phyloP scores from a whole-genome alignment of 2,113 vertebrate species.

The Phylloscopus whistleri region DNA sequence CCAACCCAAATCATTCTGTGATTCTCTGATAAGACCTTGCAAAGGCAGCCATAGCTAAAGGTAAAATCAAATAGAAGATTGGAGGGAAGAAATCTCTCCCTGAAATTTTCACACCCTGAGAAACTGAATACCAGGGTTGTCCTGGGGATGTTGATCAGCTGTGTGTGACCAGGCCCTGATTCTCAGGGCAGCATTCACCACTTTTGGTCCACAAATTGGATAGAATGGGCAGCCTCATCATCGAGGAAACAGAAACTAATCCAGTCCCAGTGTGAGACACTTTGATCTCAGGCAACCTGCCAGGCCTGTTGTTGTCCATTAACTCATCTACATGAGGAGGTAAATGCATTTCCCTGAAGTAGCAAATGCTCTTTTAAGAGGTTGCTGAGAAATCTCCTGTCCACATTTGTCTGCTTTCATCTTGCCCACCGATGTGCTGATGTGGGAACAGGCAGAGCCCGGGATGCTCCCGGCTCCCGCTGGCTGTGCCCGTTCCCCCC shows the following conservation, averaged over 20 bases:
- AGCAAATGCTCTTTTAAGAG: slow-evolving; percentile 33
- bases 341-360: neutral
- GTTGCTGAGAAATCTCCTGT: neutral
- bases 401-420: neutral
- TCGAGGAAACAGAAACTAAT: neutral
- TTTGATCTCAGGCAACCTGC: slow-evolving; percentile 20
- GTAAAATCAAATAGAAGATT: neutral
- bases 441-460: accelerated
- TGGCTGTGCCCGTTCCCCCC: accelerated
- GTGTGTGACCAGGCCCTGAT: neutral
- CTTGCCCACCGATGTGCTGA: neutral
- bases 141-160: neutral
- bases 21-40: neutral
- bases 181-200: neutral
- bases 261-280: neutral
- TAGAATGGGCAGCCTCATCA: neutral
- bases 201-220: neutral
- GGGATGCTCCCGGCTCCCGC: neutral
- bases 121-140: accelerated
- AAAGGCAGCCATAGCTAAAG: neutral
- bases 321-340: slow-evolving; percentile 1
- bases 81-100: neutral
- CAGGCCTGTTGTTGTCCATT: slow-evolving; percentile 36
- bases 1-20: neutral
- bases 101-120: neutral